phyloP scores from a whole-genome alignment of 1,140 invertebrate genomes.

The Chrysomallon squamiferum region DNA sequence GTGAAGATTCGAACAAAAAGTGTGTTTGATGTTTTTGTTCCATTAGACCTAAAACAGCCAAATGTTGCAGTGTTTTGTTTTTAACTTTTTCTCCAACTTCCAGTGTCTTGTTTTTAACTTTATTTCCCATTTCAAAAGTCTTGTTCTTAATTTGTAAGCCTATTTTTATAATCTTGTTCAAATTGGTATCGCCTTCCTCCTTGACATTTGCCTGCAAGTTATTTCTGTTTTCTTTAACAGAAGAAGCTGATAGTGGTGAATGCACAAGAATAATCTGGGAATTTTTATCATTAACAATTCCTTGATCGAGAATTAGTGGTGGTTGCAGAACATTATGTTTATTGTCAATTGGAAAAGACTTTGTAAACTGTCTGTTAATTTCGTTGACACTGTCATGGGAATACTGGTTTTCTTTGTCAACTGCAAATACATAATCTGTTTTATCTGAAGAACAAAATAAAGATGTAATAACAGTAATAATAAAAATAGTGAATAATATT shows the following conservation, averaged over 20 bases:
- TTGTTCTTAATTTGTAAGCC: slow-evolving; percentile 29
- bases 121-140: slow-evolving; percentile 37
- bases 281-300: too few species aligned
- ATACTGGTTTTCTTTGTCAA: too few species aligned
- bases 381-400: too few species aligned
- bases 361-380: too few species aligned
- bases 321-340: too few species aligned
- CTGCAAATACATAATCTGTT: too few species aligned
- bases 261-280: not conserved
- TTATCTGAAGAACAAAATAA: too few species aligned
- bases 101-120: slow-evolving; percentile 44
- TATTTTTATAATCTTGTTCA: slow-evolving; percentile 17
- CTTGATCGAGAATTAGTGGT: too few species aligned
- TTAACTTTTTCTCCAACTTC: slow-evolving; percentile 42
- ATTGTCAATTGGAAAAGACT: too few species aligned
- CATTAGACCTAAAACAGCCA: slow-evolving; percentile 43
- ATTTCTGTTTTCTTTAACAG: not conserved
- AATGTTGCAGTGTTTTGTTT: slow-evolving; percentile 55
- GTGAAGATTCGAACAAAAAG: slow-evolving; percentile 32
- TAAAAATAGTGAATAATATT: too few species aligned
- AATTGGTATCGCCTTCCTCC: not conserved
- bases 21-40: slow-evolving; percentile 16
- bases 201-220: not conserved
- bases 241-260: too few species aligned
- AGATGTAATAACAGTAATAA: too few species aligned